phyloP scores from a whole-genome alignment of 2,797 vertebrate species.

The Arctocebus calabarensis region DNA sequence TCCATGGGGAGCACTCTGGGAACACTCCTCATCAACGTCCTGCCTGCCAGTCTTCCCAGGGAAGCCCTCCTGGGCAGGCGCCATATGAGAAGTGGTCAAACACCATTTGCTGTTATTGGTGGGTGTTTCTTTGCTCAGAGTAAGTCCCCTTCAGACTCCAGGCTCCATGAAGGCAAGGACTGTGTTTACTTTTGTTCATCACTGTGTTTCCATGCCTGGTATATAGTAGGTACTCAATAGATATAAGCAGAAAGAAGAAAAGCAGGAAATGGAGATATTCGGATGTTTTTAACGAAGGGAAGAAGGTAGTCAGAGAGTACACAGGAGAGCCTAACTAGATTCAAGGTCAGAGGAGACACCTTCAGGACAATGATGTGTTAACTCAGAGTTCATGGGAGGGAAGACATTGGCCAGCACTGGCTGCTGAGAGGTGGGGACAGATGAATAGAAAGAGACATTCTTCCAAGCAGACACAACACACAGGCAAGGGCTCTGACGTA shows the following conservation, averaged over 20 bases:
- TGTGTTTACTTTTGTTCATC: not conserved
- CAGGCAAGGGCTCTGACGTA: not conserved
- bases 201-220: not conserved
- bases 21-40: not conserved
- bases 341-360: not conserved
- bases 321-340: not conserved
- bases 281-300: not conserved
- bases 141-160: not conserved
- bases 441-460: not conserved
- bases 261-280: not conserved
- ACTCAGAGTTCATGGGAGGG: not conserved
- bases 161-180: not conserved
- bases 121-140: not conserved
- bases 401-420: no score
- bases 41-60: not conserved
- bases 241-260: not conserved
- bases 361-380: not conserved
- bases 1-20: not conserved
- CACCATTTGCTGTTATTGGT: not conserved
- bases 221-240: not conserved
- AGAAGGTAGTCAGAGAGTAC: not conserved
- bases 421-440: rapidly evolving
- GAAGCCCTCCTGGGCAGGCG: not conserved
- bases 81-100: not conserved
- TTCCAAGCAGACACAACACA: not conserved